These are phyloP conservation scores for Nymphalis io DNA, from an alignment of 1,140 invertebrate species.

Conservation along the genomic window DNA sequence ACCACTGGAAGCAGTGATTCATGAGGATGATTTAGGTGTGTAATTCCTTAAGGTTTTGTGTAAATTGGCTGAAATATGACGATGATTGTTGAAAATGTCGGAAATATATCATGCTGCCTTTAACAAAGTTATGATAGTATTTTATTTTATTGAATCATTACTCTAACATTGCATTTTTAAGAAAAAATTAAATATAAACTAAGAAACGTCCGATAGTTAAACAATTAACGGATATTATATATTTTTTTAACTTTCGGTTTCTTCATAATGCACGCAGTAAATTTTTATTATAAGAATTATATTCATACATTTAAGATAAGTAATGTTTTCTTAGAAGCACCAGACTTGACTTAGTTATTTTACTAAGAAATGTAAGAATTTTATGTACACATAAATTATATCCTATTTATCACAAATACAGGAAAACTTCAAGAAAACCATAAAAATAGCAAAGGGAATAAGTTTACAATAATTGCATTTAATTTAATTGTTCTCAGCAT, in stretches of 20 bases:
- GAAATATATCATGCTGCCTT: too few species aligned
- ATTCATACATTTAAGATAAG: background rate
- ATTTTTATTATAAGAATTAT: background rate
- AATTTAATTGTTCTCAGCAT: constrained; percentile 13
- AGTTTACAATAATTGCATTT: constrained; percentile 12
- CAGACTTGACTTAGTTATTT: background rate
- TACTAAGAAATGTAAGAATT: background rate
- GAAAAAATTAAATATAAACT: too few species aligned
- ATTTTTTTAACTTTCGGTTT: background rate
- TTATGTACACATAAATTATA: background rate
- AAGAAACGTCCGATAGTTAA: too few species aligned
- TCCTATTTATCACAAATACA: constrained; percentile 1
- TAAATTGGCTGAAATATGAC: too few species aligned
- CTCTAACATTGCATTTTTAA: too few species aligned
- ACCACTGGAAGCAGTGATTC: too few species aligned
- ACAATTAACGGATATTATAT: background rate
- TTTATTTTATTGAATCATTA: too few species aligned
- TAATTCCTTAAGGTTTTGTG: too few species aligned
- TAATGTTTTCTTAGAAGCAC: background rate
- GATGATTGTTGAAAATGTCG: too few species aligned
- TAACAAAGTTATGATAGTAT: too few species aligned
- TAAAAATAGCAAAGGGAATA: constrained; percentile 4
- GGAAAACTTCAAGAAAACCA: constrained; percentile 8
- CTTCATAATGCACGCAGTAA: background rate
- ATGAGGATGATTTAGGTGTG: too few species aligned